A percentile compares a stretch with the other conserved stretches of the same genome.
These are phyloP conservation scores for Cyphomyrmex costatus DNA, from an alignment of 1,140 invertebrate species.

Conservation along the genomic window DNA sequence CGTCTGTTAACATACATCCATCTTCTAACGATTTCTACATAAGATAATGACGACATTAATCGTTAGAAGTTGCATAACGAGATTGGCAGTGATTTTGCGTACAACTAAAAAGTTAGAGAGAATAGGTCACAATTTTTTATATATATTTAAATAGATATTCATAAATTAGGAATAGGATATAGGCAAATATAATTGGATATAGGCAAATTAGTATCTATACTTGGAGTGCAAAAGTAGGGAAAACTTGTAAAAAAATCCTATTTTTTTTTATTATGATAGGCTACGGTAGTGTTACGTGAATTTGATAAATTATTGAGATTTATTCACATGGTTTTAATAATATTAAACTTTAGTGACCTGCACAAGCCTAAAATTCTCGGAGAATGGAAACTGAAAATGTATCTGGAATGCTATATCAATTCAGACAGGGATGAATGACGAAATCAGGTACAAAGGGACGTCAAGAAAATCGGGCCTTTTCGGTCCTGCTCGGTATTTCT, in stretches of 20 bases:
- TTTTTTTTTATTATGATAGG: too few relatives aligned
- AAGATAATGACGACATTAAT: background rate
- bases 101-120: background rate
- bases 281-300: background rate
- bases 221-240: too few relatives aligned
- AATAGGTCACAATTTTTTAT: too few relatives aligned
- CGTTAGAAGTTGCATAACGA: background rate
- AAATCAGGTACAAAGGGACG: background rate
- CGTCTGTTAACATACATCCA: background rate
- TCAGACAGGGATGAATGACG: background rate
- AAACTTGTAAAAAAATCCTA: too few relatives aligned
- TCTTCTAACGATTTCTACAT: background rate
- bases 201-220: too few relatives aligned
- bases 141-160: too few relatives aligned
- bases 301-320: background rate
- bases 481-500: constrained; percentile 1
- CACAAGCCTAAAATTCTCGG: background rate
- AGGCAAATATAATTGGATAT: too few relatives aligned
- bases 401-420: background rate
- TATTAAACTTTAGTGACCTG: background rate
- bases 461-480: constrained; percentile 6
- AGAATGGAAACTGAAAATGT: background rate
- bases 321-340: background rate
- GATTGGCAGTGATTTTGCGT: background rate
- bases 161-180: too few relatives aligned